A percentile compares a stretch with the other conserved stretches of the same genome.
Evolutionary conservation across 2,113 vertebrate species (phyloP).

Genomic region (Corynorhinus townsendii): DNA sequence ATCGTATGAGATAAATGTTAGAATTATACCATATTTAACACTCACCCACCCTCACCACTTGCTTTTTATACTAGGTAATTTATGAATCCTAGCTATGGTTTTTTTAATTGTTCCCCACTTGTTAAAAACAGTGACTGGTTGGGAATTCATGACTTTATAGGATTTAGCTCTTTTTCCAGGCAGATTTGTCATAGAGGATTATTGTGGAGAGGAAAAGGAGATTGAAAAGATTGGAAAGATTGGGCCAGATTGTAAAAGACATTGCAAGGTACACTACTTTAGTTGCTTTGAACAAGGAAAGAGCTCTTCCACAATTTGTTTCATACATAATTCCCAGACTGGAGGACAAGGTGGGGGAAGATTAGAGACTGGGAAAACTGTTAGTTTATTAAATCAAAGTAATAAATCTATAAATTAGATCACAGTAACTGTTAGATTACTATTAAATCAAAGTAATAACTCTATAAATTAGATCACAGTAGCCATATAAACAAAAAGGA

Average conservation of each 20-base stretch:
- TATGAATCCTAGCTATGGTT: background rate
- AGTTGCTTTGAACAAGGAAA: background rate
- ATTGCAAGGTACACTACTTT: accelerated
- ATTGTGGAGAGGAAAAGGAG: background rate
- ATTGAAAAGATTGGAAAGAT: background rate
- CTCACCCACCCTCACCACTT: background rate
- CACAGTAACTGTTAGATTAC: no score
- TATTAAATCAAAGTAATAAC: background rate
- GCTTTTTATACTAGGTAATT: background rate
- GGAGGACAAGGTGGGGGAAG: background rate
- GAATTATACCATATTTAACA: background rate
- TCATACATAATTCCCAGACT: background rate
- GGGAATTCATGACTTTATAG: background rate
- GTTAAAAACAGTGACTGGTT: background rate
- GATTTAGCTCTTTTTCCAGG: background rate
- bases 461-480: background rate
- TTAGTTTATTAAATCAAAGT: background rate
- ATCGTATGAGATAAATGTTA: background rate
- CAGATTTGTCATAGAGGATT: background rate
- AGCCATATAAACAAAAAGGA: background rate
- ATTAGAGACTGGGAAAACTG: background rate
- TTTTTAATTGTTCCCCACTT: background rate
- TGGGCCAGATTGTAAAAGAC: background rate
- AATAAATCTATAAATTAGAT: background rate
- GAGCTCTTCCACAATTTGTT: background rate